Conservation (phyloP, 2,113 vertebrate species). For the Antigone vipio region DNA sequence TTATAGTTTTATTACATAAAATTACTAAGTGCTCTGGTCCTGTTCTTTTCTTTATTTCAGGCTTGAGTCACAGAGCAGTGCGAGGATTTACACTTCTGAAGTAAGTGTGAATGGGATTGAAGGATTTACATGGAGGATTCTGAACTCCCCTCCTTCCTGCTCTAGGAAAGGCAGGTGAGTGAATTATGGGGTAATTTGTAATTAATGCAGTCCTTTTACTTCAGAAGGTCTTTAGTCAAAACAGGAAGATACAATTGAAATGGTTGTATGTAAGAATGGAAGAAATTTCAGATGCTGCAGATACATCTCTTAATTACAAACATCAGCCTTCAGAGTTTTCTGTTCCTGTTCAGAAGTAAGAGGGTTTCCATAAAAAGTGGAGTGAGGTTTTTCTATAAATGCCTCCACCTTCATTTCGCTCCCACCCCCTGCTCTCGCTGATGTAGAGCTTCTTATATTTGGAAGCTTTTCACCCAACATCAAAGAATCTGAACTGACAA, state of each 20-base stretch:
- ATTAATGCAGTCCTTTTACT: not conserved
- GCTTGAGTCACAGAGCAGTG: not conserved
- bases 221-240: constrained; percentile 52
- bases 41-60: constrained; percentile 32
- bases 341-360: not conserved
- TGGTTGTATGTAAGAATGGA: not conserved
- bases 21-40: not conserved
- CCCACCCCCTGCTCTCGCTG: not conserved
- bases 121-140: constrained; percentile 4
- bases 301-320: not conserved
- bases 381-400: not conserved
- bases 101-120: constrained; percentile 21
- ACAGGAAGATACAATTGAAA: constrained; percentile 40
- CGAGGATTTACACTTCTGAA: constrained; percentile 13
- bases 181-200: constrained; percentile 47
- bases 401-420: too few relatives aligned
- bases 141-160: constrained; percentile 51
- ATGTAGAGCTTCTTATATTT: not conserved
- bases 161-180: constrained; percentile 28
- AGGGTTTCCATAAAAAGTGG: not conserved
- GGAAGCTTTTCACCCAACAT: not conserved
- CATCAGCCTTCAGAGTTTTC: not conserved
- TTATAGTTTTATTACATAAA: not conserved
- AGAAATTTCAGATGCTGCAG: not conserved
- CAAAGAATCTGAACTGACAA: not conserved